Base-by-base conservation (phyloP, 2,113 vertebrate species). In the Pomatorhinus ruficollis region DNA sequence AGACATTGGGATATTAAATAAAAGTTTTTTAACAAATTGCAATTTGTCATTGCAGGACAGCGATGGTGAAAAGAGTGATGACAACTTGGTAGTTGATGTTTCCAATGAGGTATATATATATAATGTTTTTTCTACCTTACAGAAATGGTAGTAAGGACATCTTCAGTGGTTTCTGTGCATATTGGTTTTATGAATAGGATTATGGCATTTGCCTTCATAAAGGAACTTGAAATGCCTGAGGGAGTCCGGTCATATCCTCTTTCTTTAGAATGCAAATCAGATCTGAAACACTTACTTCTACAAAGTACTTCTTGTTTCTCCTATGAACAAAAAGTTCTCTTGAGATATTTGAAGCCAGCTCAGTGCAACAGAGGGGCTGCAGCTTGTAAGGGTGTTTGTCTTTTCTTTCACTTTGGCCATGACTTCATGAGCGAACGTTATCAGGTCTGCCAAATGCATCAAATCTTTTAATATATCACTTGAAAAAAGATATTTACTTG, bases 81-180 rank as follows among this genome's bases (percentile, higher is more conserved):
- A 99, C 94, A 99, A 99, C 97, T 97, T 99, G 90, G 98, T 99
- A 71, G 98, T 99, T 87, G 98, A 99, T 44, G 98, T 99, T 97
- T 99, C 98, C 93, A 99, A 99, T 96, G 98, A 99, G 98, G 98
- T 99, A 97, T n/a, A 81, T 80, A 31, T 15, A 70, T n/a, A 2
- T 31, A 15, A 14, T 78, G 15, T 1, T 63, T 95, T 80, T 63
- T 78, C 8, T 59, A 4, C 33, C 10, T 82, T 89, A 40, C 5
- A 21, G 14, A 60, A 63, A 15, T n/a, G 27, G 4, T 33, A 19
- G 6, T 15, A 30, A 50, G 47, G 8, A 7, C 61, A 35, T 76
- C 30, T 74, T 79, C 30, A 42, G n/a, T 59, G 7, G 5, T 89
- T 60, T 68, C 31, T 44, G 25, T 93, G 33, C 4, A 1, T 78